These are phyloP conservation scores for Lepidurus apus DNA, from an alignment of 1,140 invertebrate genomes.

Conservation along the genomic window DNA sequence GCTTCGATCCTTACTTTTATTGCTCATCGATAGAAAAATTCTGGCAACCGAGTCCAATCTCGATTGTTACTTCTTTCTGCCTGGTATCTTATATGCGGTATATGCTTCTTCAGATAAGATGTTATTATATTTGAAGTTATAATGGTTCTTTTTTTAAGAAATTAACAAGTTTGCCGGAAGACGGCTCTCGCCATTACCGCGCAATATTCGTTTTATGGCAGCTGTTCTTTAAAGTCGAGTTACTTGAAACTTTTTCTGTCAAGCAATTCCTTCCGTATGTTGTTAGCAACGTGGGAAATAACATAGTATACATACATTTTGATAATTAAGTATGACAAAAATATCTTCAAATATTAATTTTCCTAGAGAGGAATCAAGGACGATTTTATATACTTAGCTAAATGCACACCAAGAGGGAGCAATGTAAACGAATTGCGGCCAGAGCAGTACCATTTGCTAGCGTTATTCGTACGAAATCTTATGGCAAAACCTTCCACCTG, in stretches of 20 bases:
- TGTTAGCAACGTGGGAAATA: not conserved
- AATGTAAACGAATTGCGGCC: not conserved
- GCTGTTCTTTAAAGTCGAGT: not conserved
- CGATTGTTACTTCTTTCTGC: not conserved
- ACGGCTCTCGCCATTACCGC: not conserved
- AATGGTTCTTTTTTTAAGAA: not conserved
- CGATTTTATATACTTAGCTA: not conserved
- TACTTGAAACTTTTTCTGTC: not conserved
- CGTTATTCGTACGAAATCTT: not conserved
- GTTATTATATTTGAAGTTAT: not conserved
- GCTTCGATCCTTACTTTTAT: not conserved
- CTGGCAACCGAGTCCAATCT: not conserved
- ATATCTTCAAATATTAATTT: not conserved
- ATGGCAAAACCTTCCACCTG: not conserved
- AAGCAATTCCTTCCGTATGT: not conserved
- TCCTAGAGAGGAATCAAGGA: not conserved
- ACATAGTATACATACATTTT: not conserved
- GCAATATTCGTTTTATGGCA: not conserved
- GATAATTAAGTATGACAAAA: not conserved
- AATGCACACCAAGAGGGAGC: not conserved
- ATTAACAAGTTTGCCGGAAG: not conserved
- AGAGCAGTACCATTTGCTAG: not conserved
- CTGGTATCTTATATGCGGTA: not conserved
- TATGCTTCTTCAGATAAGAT: not conserved
- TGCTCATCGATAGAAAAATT: not conserved